Conservation (phyloP, 2,888 invertebrate genomes). For the Tholera decimalis region DNA sequence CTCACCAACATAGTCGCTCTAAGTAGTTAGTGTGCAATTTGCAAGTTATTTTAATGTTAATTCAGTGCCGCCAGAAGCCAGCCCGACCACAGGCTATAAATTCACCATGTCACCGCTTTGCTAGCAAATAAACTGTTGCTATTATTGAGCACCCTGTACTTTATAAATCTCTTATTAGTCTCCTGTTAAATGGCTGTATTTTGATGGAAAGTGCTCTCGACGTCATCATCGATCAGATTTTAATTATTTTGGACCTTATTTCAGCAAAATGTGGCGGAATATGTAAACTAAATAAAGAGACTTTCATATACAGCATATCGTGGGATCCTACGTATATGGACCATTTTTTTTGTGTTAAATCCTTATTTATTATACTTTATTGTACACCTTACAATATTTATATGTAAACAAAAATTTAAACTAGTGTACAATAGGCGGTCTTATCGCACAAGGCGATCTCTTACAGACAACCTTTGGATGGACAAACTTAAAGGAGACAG, state of each 20-base stretch:
- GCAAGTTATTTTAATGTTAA: conserved; percentile 77
- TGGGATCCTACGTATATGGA: too few relatives aligned
- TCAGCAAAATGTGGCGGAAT: neutral
- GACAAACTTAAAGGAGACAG: too few relatives aligned
- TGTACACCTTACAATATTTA: too few relatives aligned
- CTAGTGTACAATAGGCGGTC: too few relatives aligned
- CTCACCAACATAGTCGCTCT: conserved; percentile 55
- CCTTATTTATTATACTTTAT: too few relatives aligned
- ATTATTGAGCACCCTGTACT: conserved; percentile 50
- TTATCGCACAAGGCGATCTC: too few relatives aligned
- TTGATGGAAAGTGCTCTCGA: conserved; percentile 7
- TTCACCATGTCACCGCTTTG: conserved; percentile 57
- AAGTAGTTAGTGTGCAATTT: conserved; percentile 72
- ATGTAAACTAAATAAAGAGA: neutral
- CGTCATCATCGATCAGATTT: neutral
- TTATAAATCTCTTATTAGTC: conserved; percentile 41
- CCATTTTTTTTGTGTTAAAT: too few relatives aligned
- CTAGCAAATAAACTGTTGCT: conserved; percentile 59
- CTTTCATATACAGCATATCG: too few relatives aligned
- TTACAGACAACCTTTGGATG: too few relatives aligned
- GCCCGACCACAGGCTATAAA: conserved; percentile 64
- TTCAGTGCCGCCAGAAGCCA: conserved; percentile 65
- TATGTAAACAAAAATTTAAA: too few relatives aligned
- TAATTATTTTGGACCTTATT: conserved; percentile 13
- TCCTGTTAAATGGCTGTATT: conserved; percentile 11